Percentiles rank a stretch among this genome's conserved stretches.
Evolutionary conservation across 2,888 invertebrate species (phyloP).

Genomic region (Callyntrura guangdongensis): DNA sequence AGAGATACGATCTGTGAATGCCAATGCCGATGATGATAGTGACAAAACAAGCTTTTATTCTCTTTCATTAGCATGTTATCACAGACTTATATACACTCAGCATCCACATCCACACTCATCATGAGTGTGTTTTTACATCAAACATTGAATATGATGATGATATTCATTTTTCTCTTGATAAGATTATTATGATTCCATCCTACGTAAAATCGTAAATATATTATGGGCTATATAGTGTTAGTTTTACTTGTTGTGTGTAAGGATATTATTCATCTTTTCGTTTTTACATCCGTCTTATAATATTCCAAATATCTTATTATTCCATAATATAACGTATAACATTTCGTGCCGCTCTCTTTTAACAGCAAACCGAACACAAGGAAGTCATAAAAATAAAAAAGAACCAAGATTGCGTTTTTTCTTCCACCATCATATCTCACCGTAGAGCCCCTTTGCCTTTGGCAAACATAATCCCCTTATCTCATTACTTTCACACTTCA

Average conservation of each 20-base stretch:
- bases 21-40: constrained; percentile 29
- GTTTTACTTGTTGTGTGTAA: constrained; percentile 24
- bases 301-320: constrained; percentile 37
- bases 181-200: constrained; percentile 30
- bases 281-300: constrained; percentile 67
- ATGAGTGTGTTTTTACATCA: constrained; percentile 32
- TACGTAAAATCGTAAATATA: constrained; percentile 33
- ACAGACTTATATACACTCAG: constrained; percentile 14
- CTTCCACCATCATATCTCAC: constrained; percentile 71
- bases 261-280: constrained; percentile 68
- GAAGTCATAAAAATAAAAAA: constrained; percentile 77
- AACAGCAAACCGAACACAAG: constrained; percentile 52
- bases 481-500: constrained; percentile 82
- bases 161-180: constrained; percentile 37
- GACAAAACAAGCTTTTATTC: constrained; percentile 37
- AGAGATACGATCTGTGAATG: constrained; percentile 15
- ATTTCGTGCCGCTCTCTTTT: constrained; percentile 35
- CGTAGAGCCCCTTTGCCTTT: constrained; percentile 75
- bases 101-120: background rate
- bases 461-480: constrained; percentile 81
- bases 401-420: constrained; percentile 74
- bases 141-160: constrained; percentile 47
- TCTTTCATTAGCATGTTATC: constrained; percentile 48
- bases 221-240: background rate
- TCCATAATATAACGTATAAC: constrained; percentile 2